Evolutionary conservation across 2,797 vertebrate genomes (phyloP), one percentile per base, ranked within the genome.

Genomic region (Xiphorhynchus erythropygius): DNA sequence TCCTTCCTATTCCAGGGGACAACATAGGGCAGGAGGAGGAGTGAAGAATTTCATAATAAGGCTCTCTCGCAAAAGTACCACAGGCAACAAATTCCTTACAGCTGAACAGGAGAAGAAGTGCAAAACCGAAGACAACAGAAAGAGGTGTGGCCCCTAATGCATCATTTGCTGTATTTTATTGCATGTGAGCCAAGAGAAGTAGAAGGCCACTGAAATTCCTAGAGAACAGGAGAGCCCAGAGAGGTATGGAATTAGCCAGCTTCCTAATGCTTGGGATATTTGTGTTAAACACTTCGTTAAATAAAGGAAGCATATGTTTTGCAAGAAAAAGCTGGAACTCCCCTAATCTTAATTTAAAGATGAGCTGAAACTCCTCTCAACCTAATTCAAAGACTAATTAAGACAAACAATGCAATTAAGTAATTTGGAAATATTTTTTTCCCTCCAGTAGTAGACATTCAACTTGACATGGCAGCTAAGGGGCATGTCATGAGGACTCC

Each of bases 121-220:
- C 77, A 91, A 94, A 90, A 88, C 50, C 56, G 39, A 84, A 73
- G 88, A 94, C 80, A 94, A 47, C 50, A 65, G 80, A 70, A 94
- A 94, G 74, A 94, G 88, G 73, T 79, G 77, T 55, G 32, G 90
- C 86, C 74, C 62, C 83, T 86, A 78, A 78, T 25, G 41, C 91
- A 91, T 67, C 32, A 23, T 88, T 91, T 90, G 41, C 63, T 95
- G 15, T 69, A n/a, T 90, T 88, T 95, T 91, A 65, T 42, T 84
- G 69, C 69, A 76, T 6, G 3, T 3, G n/a, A 90, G 83, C 87
- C 89, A 93, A 69, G 69, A 73, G 50, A 91, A 91, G 71, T 52
- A 89, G 57, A 81, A 78, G 67, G 62, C 41, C 65, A 75, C 77
- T 53, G 53, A 88, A 79, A 78, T 88, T 76, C 83, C 65, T 85